These are phyloP conservation scores for Copsychus sechellarum DNA, from an alignment of 2,113 vertebrate genomes.

Conservation along the genomic window DNA sequence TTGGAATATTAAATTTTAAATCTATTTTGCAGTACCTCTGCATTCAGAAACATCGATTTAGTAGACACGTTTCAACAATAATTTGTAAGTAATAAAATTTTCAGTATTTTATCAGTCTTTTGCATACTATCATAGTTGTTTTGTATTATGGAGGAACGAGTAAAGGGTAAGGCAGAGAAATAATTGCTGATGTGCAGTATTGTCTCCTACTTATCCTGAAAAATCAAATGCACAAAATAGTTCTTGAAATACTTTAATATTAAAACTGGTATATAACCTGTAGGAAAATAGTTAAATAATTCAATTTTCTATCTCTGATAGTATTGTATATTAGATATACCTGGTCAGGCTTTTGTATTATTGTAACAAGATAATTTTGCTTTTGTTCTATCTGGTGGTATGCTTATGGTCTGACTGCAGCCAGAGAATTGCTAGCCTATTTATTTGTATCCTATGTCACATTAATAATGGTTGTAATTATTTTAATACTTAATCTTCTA, in stretches of 20 bases:
- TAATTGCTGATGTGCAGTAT: neutral
- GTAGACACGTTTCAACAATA: neutral
- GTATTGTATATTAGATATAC: neutral
- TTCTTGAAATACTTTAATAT: neutral
- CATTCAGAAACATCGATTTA: neutral
- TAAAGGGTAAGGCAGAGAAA: neutral
- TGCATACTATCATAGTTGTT: neutral
- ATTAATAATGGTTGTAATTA: neutral
- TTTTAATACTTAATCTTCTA: neutral
- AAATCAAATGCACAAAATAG: neutral
- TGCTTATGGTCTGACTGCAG: neutral
- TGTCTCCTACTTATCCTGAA: neutral
- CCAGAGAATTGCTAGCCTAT: neutral
- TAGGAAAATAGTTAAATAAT: neutral
- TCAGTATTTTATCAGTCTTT: neutral
- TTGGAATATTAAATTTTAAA: neutral
- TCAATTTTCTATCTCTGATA: neutral
- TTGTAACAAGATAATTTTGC: neutral
- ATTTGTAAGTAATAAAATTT: neutral
- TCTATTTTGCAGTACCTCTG: neutral
- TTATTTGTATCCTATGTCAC: neutral
- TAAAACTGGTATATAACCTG: neutral
- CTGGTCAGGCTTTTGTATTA: neutral
- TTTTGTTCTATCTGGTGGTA: neutral
- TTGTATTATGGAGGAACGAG: neutral